Base-by-base conservation (phyloP, 2,888 invertebrate species). In the Byasa hedistus region DNA sequence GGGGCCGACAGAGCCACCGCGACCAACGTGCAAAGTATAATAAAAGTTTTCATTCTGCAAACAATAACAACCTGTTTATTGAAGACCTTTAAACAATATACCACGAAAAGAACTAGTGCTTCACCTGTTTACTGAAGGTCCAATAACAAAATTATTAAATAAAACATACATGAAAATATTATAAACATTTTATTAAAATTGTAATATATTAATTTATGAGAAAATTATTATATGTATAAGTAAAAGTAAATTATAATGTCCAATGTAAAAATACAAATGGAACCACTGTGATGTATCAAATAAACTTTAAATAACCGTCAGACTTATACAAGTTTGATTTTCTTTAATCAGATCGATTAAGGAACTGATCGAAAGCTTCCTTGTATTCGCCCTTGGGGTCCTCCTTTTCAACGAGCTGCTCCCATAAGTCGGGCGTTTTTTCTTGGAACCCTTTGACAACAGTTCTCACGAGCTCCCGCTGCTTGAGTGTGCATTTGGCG, bases 361-460 rank as follows among this genome's bases (percentile, higher is more conserved):
- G 69, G 77, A 91, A 91, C 12, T 86, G 83, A 48, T 92, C 84
- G 82, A 95, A 95, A 70, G 90, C 89, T 68, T 85, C 85, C 71
- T 91, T 92, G 91, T 94, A 95, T 66, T 91, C 75, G 22, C 93
- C 93, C 0, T 92, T 86, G 5, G 95, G 94, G 82, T 96, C 96
- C 79, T 94, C 95, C 80, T 95, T 95, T 61, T 86, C 84, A 71
- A 94, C 92, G 22, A 96, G 86, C 69, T 93, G 82, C 2, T 92
- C 84, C 94, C 95, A 96, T 73, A 93, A 81, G 0, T 93, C 92
- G 0, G 94, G 93, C 70, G 94, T 93, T 68, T 95, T 92, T 32
- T 93, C 87, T 72, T 94, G 92, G 76, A 96, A 88, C 71, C 87
- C 94, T 17, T 92, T 89, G 61, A 95, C 91, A 0, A 96, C 94